A percentile compares a stretch with the other conserved stretches of the same genome.
Evolutionary conservation across 2,888 invertebrate genomes (phyloP).

Genomic region (Elegia similella): DNA sequence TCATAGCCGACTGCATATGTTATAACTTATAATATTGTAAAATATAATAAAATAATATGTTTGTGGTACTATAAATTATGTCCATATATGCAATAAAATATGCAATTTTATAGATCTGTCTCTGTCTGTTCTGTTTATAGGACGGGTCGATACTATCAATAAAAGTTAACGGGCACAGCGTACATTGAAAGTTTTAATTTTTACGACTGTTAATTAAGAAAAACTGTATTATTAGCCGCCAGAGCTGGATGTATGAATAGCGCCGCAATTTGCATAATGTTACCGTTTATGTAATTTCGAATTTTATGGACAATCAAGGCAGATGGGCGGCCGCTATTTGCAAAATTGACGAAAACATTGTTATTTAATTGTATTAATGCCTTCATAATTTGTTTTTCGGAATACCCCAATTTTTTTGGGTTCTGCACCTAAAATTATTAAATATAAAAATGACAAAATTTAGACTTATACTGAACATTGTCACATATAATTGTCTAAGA

Average conservation of each 20-base stretch:
- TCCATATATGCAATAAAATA: constrained; percentile 18
- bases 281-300: constrained; percentile 56
- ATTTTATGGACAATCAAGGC: constrained; percentile 59
- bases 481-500: no score
- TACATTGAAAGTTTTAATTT: constrained; percentile 31
- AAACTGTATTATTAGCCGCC: constrained; percentile 29
- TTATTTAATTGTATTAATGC: constrained; percentile 20
- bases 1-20: not conserved
- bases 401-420: not conserved
- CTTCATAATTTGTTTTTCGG: constrained; percentile 21
- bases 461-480: no score
- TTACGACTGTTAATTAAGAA: constrained; percentile 36
- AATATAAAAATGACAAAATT: no score
- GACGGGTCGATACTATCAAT: constrained; percentile 32
- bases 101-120: constrained; percentile 22
- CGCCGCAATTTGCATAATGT: constrained; percentile 58
- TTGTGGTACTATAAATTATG: constrained; percentile 15
- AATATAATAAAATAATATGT: constrained; percentile 11
- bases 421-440: no score
- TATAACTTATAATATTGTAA: constrained; percentile 12
- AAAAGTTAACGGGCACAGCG: constrained; percentile 39
- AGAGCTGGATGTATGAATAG: constrained; percentile 44
- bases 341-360: constrained; percentile 32
- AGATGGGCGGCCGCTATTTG: constrained; percentile 36
- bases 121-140: constrained; percentile 15